Evolutionary conservation across 2,888 invertebrate genomes (phyloP).

Genomic region (Metacarcinus magister): DNA sequence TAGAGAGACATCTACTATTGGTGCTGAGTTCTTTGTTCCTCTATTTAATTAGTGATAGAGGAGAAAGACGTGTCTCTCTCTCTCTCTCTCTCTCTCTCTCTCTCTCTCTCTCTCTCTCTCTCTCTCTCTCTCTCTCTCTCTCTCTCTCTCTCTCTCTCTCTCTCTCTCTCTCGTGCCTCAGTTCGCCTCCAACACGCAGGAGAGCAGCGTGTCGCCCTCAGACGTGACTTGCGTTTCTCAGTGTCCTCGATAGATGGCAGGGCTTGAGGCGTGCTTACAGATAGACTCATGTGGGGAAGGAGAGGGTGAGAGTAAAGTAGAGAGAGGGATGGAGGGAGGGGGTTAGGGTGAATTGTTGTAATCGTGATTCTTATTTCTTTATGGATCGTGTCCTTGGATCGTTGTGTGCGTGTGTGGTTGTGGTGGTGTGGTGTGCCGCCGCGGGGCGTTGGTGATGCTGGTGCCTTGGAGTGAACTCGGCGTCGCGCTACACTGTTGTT

Average conservation of each 20-base stretch:
- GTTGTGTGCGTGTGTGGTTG: not conserved
- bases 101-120: slow-evolving; percentile 2
- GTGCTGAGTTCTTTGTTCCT: not conserved
- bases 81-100: not conserved
- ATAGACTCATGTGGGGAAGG: not conserved
- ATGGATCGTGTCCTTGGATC: not conserved
- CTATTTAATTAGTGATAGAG: not conserved
- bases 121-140: slow-evolving; percentile 1
- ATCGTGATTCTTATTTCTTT: not conserved
- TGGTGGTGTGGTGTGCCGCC: not conserved
- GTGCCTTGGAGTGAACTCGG: not conserved
- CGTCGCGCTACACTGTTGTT: not conserved
- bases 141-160: not conserved
- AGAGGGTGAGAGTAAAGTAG: not conserved
- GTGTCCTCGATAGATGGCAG: not conserved
- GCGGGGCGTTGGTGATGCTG: not conserved
- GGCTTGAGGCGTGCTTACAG: not conserved
- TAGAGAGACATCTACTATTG: not conserved
- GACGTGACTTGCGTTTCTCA: not conserved
- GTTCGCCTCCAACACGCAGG: not conserved
- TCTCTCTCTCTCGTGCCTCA: slow-evolving; percentile 17
- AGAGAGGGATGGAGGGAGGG: not conserved
- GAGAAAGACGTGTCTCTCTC: not conserved
- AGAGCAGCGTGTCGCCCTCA: not conserved
- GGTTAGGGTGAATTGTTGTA: not conserved